Percentiles rank a stretch among this genome's conserved stretches.
Evolutionary conservation across 2,888 invertebrate species (phyloP).

Genomic region (Caenorhabditis sp.): DNA sequence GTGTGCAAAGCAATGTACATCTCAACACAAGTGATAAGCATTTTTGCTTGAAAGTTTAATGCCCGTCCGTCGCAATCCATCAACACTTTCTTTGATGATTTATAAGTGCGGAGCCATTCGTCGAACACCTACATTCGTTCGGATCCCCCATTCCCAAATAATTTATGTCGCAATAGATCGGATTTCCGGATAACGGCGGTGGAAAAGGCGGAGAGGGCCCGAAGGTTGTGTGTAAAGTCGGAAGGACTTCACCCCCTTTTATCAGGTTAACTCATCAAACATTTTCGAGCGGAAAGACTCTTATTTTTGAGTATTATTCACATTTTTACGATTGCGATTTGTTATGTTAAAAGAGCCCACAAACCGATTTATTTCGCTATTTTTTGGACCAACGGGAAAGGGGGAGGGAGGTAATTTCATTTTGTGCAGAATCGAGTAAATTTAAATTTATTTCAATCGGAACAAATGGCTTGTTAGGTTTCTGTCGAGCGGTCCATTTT

Average conservation of each 20-base stretch:
- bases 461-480: neutral
- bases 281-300: conserved; percentile 19
- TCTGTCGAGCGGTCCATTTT: too few relatives aligned
- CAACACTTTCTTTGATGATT: conserved; percentile 3
- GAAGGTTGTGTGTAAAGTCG: conserved; percentile 32
- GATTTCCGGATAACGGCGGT: conserved; percentile 49
- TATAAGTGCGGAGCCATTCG: conserved; percentile 42
- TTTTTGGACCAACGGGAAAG: conserved; percentile 3
- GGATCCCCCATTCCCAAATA: conserved; percentile 22
- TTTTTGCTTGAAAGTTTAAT: neutral
- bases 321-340: conserved; percentile 21
- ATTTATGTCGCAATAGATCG: conserved; percentile 45
- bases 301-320: conserved; percentile 13
- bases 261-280: conserved; percentile 59
- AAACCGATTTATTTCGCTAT: conserved; percentile 16
- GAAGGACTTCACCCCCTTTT: conserved; percentile 39
- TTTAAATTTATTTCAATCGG: conserved; percentile 16
- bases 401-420: conserved; percentile 18
- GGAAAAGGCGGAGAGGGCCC: conserved; percentile 1
- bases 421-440: conserved; percentile 8
- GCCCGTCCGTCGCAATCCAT: neutral
- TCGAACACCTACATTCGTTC: conserved; percentile 36
- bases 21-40: conserved; percentile 31
- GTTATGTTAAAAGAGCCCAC: conserved; percentile 14
- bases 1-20: conserved; percentile 6